Percentiles rank a stretch among this genome's conserved stretches.
Evolutionary conservation across 2,113 vertebrate genomes (phyloP).

Genomic region (Ceyx melanurus): DNA sequence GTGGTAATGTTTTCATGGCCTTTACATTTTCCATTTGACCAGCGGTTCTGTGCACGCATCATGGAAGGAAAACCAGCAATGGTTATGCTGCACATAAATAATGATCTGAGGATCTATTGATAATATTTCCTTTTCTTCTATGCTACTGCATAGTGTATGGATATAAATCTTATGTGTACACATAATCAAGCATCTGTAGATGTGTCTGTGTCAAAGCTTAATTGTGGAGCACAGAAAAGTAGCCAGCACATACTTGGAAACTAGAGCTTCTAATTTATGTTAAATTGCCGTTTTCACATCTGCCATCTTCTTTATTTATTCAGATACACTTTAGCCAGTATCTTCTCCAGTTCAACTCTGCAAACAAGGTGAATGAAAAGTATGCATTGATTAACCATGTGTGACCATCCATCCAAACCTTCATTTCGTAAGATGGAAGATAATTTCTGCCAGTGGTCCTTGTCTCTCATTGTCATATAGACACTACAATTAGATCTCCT

Average conservation of each 20-base stretch:
- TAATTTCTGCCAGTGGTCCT: not conserved
- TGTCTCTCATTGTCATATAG: not conserved
- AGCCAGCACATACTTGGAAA: not conserved
- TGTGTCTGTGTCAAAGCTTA: not conserved
- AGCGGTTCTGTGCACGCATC: not conserved
- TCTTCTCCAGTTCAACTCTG: not conserved
- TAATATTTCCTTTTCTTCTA: not conserved
- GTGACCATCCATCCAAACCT: not conserved
- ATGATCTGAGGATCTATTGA: not conserved
- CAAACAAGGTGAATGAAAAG: not conserved
- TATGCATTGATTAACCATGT: rapidly evolving
- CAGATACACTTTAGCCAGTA: not conserved
- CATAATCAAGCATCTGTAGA: not conserved
- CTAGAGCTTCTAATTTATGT: not conserved
- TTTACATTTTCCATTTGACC: not conserved
- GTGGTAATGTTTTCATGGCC: not conserved
- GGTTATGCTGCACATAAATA: not conserved
- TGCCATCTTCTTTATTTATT: not conserved
- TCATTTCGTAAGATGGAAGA: not conserved
- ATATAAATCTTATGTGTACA: not conserved
- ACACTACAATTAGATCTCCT: not conserved
- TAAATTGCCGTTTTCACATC: not conserved
- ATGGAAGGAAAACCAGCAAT: not conserved
- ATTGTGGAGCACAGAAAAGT: not conserved
- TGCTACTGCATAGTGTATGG: not conserved